Evolutionary conservation across 2,888 invertebrate species (phyloP), one percentile per base, ranked within the genome.

Genomic region (Luperina testacea): DNA sequence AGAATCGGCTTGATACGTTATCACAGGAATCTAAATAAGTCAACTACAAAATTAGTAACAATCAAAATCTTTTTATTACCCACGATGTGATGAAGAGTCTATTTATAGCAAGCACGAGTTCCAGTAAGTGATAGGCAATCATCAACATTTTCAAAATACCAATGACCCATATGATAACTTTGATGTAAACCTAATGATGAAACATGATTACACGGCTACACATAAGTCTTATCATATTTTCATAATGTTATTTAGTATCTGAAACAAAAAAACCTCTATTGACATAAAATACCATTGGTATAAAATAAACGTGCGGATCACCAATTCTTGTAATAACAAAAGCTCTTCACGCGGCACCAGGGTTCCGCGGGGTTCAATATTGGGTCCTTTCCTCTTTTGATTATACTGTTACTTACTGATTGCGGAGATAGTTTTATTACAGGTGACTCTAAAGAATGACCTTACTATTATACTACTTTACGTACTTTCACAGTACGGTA

Each of bases 91-190:
- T 76, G 42, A 24, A 32, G 8, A 9, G 6, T 45, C 17, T 61
- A 78, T 61, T 38, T 20, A 45, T 71, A 81, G 48, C 17, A 68
- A n/a, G 24, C 48, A 79, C 32, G 32, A 69, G 72, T 42, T 24
- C 8, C 63, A 75, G 48, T 48, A 63, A 64, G 45, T 75, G 59
- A 76, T 82, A 76, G 72, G 59, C 77, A 72, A 69, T 69, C 20
- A 74, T 61, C 20, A n/a, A 68, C n/a, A 85, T 76, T 83, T 57
- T 72, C 27, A 24, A 83, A 81, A 72, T 81, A 64, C 72, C 72
- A 63, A 69, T 57, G 57, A 70, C 64, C 63, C 84, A 83, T 83
- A 83, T n/a, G 20, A 63, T 83, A 83, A 73, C 65, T 15, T 64
- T 4, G 17, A 8, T 38, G 59, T 64, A n/a, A 48, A 61, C 13